Evolutionary conservation across 2,888 invertebrate genomes (phyloP), one percentile per base, ranked within the genome.

Genomic region (Drosophila barbarae): DNA sequence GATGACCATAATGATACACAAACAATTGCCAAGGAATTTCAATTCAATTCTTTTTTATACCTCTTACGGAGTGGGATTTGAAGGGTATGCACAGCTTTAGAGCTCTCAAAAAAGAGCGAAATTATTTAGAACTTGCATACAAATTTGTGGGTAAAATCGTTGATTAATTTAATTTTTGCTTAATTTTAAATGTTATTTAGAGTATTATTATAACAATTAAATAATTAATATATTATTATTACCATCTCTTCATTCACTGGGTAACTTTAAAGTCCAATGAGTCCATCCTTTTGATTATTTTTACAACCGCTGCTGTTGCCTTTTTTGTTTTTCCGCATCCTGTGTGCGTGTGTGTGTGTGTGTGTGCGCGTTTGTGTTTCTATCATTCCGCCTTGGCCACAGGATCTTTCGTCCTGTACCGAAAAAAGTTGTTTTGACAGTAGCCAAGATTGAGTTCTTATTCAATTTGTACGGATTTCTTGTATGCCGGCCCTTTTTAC

Each of bases 391-490:
- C 44, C 53, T 51, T 57, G 67, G 57, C 49, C 52, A 41, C 66
- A 36, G 54, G 57, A 42, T 38, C 66, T 50, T 46, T 42, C 47
- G 46, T 30, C 30, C 15, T 34, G 47, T 15, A 12, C 18, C n/a
- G 21, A 46, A 28, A 51, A 58, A 73, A 77, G 69, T 78, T 82
- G 73, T 75, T 80, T 81, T 77, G 77, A 82, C 83, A 80, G 79
- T 80, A 73, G 79, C 82, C 82, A 79, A 79, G 79, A 80, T 80
- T 80, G 79, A 80, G 79, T 80, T 82, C 79, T 80, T 80, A 82
- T 82, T 82, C 83, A 80, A 80, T 80, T 80, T 80, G 82, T 80
- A 72, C 72, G 80, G 79, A 82, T 79, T 80, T 79, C 76, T 80
- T 78, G 74, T 70, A 71, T 61, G 72, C 65, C 59, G 73, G 69